These are phyloP conservation scores for Malacosoma neustria DNA, from an alignment of 2,888 invertebrate genomes.

Conservation along the genomic window DNA sequence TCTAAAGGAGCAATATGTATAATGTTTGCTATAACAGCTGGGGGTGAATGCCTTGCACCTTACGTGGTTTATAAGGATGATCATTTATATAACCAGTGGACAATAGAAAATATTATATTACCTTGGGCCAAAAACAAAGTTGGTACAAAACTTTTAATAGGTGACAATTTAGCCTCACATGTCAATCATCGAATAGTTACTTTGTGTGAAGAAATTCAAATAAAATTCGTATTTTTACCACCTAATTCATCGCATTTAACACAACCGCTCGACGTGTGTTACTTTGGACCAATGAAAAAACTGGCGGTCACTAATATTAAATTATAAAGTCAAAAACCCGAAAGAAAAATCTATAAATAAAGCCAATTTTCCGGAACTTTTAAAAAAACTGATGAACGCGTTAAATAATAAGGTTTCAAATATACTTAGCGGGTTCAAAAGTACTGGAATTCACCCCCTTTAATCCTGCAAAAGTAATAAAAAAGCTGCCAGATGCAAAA, in stretches of 20 bases:
- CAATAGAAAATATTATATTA: slow-evolving; percentile 7
- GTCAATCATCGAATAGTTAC: slow-evolving; percentile 7
- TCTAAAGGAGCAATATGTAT: slow-evolving; percentile 1
- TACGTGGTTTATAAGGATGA: slow-evolving; percentile 4
- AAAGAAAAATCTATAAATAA: slow-evolving; percentile 2
- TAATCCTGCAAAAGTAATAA: slow-evolving; percentile 5
- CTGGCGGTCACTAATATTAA: slow-evolving; percentile 11
- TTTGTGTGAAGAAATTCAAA: slow-evolving; percentile 10
- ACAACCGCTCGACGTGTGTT: slow-evolving; percentile 15
- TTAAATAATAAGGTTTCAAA: slow-evolving; percentile 4
- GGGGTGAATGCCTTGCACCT: slow-evolving; percentile 1
- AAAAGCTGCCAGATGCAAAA: slow-evolving; percentile 5
- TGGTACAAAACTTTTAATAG: slow-evolving; percentile 10
- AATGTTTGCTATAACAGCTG: slow-evolving; percentile 2
- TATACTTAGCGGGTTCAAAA: slow-evolving; percentile 8
- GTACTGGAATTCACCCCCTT: slow-evolving; percentile 8
- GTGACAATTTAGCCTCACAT: slow-evolving; percentile 14
- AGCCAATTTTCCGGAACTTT: slow-evolving; percentile 4
- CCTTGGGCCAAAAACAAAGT: slow-evolving; percentile 7
- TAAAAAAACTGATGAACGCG: slow-evolving; percentile 5
- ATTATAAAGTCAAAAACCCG: slow-evolving; percentile 7
- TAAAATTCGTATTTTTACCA: slow-evolving; percentile 13
- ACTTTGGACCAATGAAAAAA: slow-evolving; percentile 14
- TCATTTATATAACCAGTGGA: too few species aligned
- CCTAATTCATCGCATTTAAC: slow-evolving; percentile 14